Base-by-base conservation (phyloP, 2,113 vertebrate genomes). In the Microcebus griseorufus region DNA sequence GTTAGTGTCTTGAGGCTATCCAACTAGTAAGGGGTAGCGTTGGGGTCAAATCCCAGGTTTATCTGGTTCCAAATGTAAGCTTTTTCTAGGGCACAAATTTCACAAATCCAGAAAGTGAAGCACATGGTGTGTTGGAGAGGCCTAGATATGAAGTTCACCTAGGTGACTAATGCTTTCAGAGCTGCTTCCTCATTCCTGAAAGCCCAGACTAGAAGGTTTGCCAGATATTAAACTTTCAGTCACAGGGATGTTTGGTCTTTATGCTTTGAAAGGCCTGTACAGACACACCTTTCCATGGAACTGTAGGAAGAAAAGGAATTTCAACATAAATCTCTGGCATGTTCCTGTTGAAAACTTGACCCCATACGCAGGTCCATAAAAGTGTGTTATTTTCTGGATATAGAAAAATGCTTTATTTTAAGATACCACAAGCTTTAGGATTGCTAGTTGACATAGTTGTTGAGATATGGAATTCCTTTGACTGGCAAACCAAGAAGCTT, bases 381-480 rank as follows among this genome's bases (percentile, higher is more conserved):
- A 82, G 9, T 2, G 1, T 60, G 12, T 37, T 45, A 25, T 73
- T 78, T 81, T 37, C 69, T 89, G 29, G n/a, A 51, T 48, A 34
- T 39, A 64, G 51, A 72, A 51, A 58, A 88, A n/a, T 0, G 3
- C 34, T 29, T 37, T 20, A 27, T 82, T 82, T 60, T 64, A 64
- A 48, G 70, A 72, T 48, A 78, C 20, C 14, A 8, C 48, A 82
- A 73, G 55, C 48, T 64, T 92, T 64, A 81, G 25, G 78, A 18
- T 32, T 53, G 78, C 53, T n/a, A 20, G 16, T 27, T 78, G 81
- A 55, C 20, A 11, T 18, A n/a, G 39, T 8, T 85, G 34, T 84
- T 55, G 73, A 92, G 37, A 37, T 85, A 29, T 88, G 29, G 51
- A 27, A n/a, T 93, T 89, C n/a, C 79, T 83, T 67, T 23, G 37